Percentiles rank a stretch among this genome's conserved stretches.
Evolutionary conservation across 2,113 vertebrate species (phyloP).

Genomic region (Anguilla japonica): DNA sequence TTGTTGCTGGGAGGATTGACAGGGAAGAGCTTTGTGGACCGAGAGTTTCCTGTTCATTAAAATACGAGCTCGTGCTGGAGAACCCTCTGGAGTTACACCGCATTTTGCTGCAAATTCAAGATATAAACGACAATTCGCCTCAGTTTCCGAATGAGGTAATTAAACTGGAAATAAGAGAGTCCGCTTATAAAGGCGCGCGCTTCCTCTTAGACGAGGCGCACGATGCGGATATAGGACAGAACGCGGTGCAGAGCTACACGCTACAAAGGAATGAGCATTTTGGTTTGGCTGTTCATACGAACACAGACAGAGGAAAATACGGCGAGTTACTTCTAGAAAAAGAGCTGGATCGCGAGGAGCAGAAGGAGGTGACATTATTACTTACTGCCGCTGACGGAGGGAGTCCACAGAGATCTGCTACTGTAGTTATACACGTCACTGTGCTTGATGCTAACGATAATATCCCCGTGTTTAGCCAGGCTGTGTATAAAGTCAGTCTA

Average conservation of each 20-base stretch:
- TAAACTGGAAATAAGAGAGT: conserved; percentile 56
- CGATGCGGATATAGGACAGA: conserved; percentile 61
- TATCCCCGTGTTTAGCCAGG: conserved; percentile 44
- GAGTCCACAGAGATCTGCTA: conserved; percentile 37
- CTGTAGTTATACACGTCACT: conserved; percentile 41
- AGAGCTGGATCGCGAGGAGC: conserved; percentile 61
- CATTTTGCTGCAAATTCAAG: conserved; percentile 53
- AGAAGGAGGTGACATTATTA: conserved; percentile 36
- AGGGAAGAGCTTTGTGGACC: conserved; percentile 56
- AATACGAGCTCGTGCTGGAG: conserved; percentile 37
- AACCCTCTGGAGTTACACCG: conserved; percentile 57
- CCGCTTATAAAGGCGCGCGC: conserved; percentile 48
- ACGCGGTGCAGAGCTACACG: conserved; percentile 59
- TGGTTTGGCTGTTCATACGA: conserved; percentile 48
- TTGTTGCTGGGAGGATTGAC: conserved; percentile 54
- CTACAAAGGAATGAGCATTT: conserved; percentile 57
- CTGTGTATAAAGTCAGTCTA: conserved; percentile 46
- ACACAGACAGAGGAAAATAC: conserved; percentile 51
- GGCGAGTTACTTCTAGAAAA: conserved; percentile 63
- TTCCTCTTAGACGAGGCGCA: conserved; percentile 54
- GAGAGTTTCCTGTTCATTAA: conserved; percentile 5
- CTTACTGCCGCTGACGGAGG: conserved; percentile 37
- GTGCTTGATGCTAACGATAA: conserved; percentile 67
- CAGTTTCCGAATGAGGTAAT: conserved; percentile 31
- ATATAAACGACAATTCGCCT: conserved; percentile 64